These are phyloP conservation scores for Euborellia annulipes DNA, from an alignment of 1,140 invertebrate genomes.

Conservation along the genomic window DNA sequence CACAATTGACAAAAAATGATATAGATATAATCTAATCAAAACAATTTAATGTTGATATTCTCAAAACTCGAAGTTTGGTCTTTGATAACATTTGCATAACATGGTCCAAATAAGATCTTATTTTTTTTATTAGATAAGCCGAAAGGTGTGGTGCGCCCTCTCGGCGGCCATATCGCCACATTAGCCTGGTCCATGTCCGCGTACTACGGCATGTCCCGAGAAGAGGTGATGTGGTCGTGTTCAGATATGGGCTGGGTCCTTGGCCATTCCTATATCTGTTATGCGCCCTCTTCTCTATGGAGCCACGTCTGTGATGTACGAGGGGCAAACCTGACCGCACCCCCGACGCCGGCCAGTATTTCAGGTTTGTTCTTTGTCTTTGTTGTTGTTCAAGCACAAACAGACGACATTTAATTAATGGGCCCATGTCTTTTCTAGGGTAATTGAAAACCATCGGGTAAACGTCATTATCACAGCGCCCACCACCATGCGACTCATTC, in stretches of 20 bases:
- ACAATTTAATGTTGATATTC: no score
- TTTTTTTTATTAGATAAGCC: slow-evolving; percentile 39
- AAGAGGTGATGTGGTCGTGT: slow-evolving; percentile 82
- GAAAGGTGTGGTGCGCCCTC: slow-evolving; percentile 69
- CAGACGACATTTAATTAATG: neutral
- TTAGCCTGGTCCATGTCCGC: slow-evolving; percentile 70
- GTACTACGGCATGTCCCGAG: slow-evolving; percentile 64
- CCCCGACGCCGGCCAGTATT: slow-evolving; percentile 79
- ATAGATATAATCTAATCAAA: no score
- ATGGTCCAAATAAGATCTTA: neutral
- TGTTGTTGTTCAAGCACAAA: no score
- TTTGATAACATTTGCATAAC: no score
- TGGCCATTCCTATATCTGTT: slow-evolving; percentile 87
- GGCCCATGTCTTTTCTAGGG: slow-evolving; percentile 35
- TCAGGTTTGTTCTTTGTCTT: slow-evolving; percentile 48
- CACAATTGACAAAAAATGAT: no score
- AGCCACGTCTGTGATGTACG: slow-evolving; percentile 75
- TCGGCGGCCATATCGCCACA: slow-evolving; percentile 71
- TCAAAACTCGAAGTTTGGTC: no score
- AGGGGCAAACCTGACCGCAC: slow-evolving; percentile 90
- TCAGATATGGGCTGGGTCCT: slow-evolving; percentile 89
- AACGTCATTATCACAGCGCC: slow-evolving; percentile 77
- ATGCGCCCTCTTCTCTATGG: slow-evolving; percentile 71
- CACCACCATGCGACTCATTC: slow-evolving; percentile 72
- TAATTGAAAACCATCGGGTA: slow-evolving; percentile 74